These are phyloP conservation scores for Scelioninae gen. 2 DNA, from an alignment of 2,888 invertebrate genomes.

Conservation along the genomic window DNA sequence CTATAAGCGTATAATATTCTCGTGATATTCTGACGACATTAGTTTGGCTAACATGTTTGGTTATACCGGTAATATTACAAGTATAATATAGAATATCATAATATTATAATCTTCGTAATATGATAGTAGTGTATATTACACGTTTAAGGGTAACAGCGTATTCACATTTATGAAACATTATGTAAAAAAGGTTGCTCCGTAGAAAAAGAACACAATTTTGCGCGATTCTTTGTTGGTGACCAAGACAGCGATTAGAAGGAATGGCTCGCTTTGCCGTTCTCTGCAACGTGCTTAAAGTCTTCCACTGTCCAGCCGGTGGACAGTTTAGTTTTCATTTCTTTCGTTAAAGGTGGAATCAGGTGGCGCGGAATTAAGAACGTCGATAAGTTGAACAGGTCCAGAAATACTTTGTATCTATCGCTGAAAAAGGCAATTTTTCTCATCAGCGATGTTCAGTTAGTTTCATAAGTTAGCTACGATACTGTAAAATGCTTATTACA, in stretches of 20 bases:
- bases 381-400: constrained; percentile 97
- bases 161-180: constrained; percentile 31
- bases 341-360: constrained; percentile 91
- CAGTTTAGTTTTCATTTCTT: constrained; percentile 87
- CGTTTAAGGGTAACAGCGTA: too few species aligned
- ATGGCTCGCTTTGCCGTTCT: constrained; percentile 61
- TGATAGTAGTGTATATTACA: too few species aligned
- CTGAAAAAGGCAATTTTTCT: constrained; percentile 78
- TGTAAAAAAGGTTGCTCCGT: too few species aligned
- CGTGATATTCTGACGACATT: too few species aligned
- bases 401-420: constrained; percentile 98
- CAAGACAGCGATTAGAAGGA: constrained; percentile 13
- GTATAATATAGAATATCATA: too few species aligned
- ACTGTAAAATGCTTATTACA: too few species aligned
- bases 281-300: constrained; percentile 65
- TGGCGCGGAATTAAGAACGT: constrained; percentile 95
- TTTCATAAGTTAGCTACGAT: too few species aligned
- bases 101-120: too few species aligned
- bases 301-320: constrained; percentile 78
- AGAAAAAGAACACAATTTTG: constrained; percentile 21
- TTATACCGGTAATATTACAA: too few species aligned
- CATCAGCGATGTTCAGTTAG: too few species aligned
- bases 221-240: constrained; percentile 19
- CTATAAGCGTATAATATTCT: too few species aligned
- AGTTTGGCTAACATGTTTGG: too few species aligned